phyloP scores from a whole-genome alignment of 2,888 invertebrate genomes.

The Drosophila cracens region DNA sequence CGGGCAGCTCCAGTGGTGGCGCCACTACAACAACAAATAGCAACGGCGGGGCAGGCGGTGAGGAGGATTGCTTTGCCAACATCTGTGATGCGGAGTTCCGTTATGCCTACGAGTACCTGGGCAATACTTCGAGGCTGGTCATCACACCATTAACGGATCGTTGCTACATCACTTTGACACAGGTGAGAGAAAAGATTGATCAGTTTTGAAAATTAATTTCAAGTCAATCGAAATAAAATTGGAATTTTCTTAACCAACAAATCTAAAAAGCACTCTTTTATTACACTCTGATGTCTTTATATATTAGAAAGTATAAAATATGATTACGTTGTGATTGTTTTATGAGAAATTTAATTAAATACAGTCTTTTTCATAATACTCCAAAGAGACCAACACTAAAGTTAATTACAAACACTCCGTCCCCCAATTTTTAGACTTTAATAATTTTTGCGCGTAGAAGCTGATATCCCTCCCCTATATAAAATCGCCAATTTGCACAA shows the following conservation, averaged over 20 bases:
- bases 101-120: conserved; percentile 97
- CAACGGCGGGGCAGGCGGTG: conserved; percentile 45
- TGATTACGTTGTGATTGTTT: not conserved
- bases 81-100: conserved; percentile 97
- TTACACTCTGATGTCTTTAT: not conserved
- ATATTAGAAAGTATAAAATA: not conserved
- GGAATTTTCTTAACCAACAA: not conserved
- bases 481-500: not conserved
- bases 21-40: conserved; percentile 33
- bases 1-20: conserved; percentile 60
- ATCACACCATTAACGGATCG: conserved; percentile 98
- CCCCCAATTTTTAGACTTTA: not conserved
- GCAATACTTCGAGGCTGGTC: conserved; percentile 96
- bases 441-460: not conserved
- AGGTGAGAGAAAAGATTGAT: conserved; percentile 85
- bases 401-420: not conserved
- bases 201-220: not conserved
- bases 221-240: not conserved
- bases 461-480: not conserved
- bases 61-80: conserved; percentile 94
- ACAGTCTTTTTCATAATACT: not conserved
- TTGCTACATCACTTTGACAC: conserved; percentile 97
- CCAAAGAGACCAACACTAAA: not conserved
- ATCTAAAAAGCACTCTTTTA: not conserved
- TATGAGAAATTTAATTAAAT: not conserved